Base-by-base conservation (phyloP, 2,113 vertebrate species). In the Nibea coibor region DNA sequence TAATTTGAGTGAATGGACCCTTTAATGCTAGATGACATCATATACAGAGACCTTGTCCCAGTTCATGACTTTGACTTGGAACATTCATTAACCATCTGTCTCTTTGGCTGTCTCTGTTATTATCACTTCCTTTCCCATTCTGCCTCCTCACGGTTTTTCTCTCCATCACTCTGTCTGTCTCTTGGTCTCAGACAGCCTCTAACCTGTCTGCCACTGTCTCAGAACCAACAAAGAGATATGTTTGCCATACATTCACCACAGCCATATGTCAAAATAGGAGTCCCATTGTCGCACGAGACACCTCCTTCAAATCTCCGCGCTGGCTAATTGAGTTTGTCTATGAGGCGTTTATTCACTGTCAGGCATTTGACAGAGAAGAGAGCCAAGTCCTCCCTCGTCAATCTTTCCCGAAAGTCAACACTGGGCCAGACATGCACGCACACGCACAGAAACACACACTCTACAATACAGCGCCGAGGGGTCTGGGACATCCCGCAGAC, bases 401-500 rank as follows among this genome's bases (percentile, higher is more conserved):
- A 64, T 92, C 92, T 88, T 88, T 79, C 72, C 75, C 51, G 14
- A 92, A 90, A 92, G 92, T 93, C 92, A 92, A 92, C 89, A 94
- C 57, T 31, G 74, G 57, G 84, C 89, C 88, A 91, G 87, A 91
- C 88, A 66, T 71, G 78, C 85, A 89, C 45, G 62, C 80, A 88
- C 85, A 73, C 9, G 83, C 87, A 89, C 62, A 72, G 65, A 90
- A 80, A 84, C 82, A 86, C 85, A 87, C 81, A 86, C 82, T 76
- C 69, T 71, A 92, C 88, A 92, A 92, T 85, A 61, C 85, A 91
- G 92, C 89, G 91, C 91, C 90, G 28, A 92, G 93, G 85, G 87
- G 92, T 94, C 92, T 93, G 89, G 90, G 92, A 92, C 87, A 83
- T 89, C 87, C 90, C 62, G 89, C 90, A 88, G 87, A 89, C 93